A percentile compares a stretch with the other conserved stretches of the same genome.
phyloP scores from a whole-genome alignment of 2,797 vertebrate genomes.

The Liparis tanakae region DNA sequence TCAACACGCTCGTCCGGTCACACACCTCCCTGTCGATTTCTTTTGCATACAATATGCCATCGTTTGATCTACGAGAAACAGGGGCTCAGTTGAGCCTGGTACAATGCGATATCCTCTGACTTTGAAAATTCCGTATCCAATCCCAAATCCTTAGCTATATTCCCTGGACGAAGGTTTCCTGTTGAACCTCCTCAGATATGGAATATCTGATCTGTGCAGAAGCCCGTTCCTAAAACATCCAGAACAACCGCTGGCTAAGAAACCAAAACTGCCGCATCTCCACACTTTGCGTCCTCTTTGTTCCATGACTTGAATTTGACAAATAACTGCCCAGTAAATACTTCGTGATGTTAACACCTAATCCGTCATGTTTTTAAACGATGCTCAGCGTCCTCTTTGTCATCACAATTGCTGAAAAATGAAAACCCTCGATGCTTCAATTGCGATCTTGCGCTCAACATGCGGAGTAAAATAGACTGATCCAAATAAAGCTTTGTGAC shows the following conservation, averaged over 20 bases:
- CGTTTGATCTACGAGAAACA: slow-evolving; percentile 73
- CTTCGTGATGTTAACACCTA: neutral
- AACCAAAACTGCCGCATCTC: slow-evolving; percentile 47
- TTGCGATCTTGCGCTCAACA: neutral
- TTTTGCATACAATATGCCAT: slow-evolving; percentile 71
- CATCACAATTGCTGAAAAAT: neutral
- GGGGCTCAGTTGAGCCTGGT: slow-evolving; percentile 61
- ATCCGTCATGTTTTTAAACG: neutral
- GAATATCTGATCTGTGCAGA: slow-evolving; percentile 80
- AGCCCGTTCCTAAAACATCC: slow-evolving; percentile 57
- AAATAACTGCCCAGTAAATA: slow-evolving; percentile 7
- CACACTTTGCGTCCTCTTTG: slow-evolving; percentile 52
- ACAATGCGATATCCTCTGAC: slow-evolving; percentile 79
- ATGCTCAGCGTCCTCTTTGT: neutral
- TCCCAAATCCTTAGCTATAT: slow-evolving; percentile 82
- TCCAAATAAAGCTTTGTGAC: slow-evolving; percentile 17
- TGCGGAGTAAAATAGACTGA: neutral
- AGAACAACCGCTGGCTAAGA: slow-evolving; percentile 57
- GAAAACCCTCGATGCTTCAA: neutral
- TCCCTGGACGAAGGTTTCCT: slow-evolving; percentile 80
- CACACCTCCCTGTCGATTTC: slow-evolving; percentile 78
- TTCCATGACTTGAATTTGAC: slow-evolving; percentile 52
- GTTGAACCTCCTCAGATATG: slow-evolving; percentile 77
- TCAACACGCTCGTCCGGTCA: slow-evolving; percentile 62
- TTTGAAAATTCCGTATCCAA: slow-evolving; percentile 74